A percentile compares a stretch with the other conserved stretches of the same genome.
These are phyloP conservation scores for Mus minutoides DNA, from an alignment of 2,797 vertebrate genomes.

Conservation along the genomic window DNA sequence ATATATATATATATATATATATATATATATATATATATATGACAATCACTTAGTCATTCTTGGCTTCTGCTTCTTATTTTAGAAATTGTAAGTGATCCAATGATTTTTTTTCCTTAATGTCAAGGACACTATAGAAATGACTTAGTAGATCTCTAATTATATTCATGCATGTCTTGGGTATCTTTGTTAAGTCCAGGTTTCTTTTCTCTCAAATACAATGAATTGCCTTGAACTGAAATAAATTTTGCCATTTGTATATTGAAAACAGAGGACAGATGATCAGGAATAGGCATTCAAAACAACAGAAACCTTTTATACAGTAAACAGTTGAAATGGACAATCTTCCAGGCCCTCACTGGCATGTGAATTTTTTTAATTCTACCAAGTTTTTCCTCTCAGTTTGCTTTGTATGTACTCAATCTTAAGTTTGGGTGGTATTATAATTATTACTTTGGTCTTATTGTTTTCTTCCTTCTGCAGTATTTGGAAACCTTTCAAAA, in stretches of 20 bases:
- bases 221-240: conserved; percentile 21
- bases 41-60: background rate
- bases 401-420: background rate
- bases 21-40: too few species aligned
- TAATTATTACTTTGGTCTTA: conserved; percentile 7
- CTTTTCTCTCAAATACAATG: background rate
- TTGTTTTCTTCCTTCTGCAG: conserved; percentile 14
- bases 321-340: background rate
- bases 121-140: background rate
- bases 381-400: background rate
- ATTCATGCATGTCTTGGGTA: background rate
- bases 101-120: background rate
- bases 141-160: background rate
- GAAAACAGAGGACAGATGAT: conserved; percentile 3
- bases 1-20: too few species aligned
- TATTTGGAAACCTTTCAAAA: conserved; percentile 41
- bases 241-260: background rate
- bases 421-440: background rate
- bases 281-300: background rate
- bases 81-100: background rate
- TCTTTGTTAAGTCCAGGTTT: conserved; percentile 10
- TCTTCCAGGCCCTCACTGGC: background rate
- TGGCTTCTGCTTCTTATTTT: background rate
- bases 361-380: background rate
- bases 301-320: background rate